Evolutionary conservation across 2,888 invertebrate species (phyloP).

Genomic region (Lysandra coridon): DNA sequence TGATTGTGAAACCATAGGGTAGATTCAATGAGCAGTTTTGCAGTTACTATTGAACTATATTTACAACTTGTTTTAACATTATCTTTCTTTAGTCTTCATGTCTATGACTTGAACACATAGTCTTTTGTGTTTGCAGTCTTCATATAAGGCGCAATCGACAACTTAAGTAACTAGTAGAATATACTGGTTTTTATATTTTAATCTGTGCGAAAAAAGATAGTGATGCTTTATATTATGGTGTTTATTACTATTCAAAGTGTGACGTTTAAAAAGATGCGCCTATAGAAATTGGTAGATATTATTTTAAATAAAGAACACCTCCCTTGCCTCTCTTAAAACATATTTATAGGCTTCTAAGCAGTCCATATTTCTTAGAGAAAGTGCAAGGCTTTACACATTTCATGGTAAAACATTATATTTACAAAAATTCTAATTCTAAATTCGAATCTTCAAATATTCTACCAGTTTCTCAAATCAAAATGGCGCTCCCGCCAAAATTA

Average conservation of each 20-base stretch:
- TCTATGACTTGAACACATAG: slow-evolving; percentile 30
- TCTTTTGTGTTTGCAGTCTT: slow-evolving; percentile 33
- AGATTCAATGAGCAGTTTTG: background rate
- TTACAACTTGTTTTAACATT: background rate
- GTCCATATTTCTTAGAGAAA: background rate
- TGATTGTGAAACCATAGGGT: background rate
- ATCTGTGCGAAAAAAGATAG: background rate
- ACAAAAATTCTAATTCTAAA: background rate
- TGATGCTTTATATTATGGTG: background rate
- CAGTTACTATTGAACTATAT: background rate
- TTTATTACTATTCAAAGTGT: background rate
- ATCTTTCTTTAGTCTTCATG: slow-evolving; percentile 18
- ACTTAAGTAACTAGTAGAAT: background rate
- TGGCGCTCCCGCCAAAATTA: slow-evolving; percentile 31
- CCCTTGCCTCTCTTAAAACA: background rate
- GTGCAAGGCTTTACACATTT: no score
- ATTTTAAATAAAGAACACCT: no score
- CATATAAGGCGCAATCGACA: slow-evolving; percentile 28
- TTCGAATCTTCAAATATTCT: background rate
- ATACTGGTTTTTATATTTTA: background rate
- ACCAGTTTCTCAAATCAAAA: slow-evolving; percentile 14
- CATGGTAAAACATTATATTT: background rate
- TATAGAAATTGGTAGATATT: background rate
- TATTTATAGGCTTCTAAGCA: background rate
- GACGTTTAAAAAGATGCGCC: background rate